phyloP scores from a whole-genome alignment of 2,113 vertebrate genomes.

The Myotis davidii region DNA sequence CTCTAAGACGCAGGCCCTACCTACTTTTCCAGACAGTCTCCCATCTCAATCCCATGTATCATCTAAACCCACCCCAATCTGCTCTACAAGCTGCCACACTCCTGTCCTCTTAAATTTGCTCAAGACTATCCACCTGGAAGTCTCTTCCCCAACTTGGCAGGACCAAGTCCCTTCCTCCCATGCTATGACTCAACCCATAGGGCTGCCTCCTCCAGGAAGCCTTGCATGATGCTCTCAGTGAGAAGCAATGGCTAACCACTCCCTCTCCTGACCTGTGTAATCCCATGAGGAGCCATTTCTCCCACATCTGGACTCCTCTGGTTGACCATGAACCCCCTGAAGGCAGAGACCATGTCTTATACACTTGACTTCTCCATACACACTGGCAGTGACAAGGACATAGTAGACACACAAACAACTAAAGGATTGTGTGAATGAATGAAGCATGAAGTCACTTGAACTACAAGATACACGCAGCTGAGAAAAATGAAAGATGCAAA shows the following conservation, averaged over 20 bases:
- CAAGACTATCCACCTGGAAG: not conserved
- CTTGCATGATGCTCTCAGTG: not conserved
- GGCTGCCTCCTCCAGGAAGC: not conserved
- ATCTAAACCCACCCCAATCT: not conserved
- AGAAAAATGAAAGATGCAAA: not conserved
- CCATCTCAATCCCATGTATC: not conserved
- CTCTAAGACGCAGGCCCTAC: not conserved
- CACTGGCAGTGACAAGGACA: not conserved
- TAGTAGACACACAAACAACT: not conserved
- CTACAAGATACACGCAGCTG: not conserved
- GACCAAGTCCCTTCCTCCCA: not conserved
- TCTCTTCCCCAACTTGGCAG: not conserved
- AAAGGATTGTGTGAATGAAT: not conserved
- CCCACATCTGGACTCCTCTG: not conserved
- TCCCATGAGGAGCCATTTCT: not conserved
- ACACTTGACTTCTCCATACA: not conserved
- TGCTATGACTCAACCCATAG: not conserved
- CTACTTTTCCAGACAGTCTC: not conserved
- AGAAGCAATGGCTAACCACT: not conserved
- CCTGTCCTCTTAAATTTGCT: conserved; percentile 20
- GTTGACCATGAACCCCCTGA: not conserved
- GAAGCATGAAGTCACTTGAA: not conserved
- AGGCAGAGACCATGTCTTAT: not conserved
- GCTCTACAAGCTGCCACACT: not conserved
- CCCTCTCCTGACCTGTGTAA: not conserved